Percentiles rank a stretch among this genome's conserved stretches.
Evolutionary conservation across 2,888 invertebrate genomes (phyloP).

Genomic region (Cosmia pyralina): DNA sequence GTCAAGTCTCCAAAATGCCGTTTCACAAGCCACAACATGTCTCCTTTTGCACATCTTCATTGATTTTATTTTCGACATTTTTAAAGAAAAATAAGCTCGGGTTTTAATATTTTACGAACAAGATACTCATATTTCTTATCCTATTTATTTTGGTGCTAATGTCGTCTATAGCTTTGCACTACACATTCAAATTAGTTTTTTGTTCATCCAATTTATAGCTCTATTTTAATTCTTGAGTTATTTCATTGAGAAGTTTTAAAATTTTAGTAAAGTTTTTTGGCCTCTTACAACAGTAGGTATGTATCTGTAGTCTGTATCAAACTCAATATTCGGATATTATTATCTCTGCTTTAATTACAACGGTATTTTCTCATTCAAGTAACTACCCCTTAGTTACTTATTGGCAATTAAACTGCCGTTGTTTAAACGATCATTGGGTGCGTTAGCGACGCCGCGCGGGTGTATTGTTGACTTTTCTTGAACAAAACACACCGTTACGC

Average conservation of each 20-base stretch:
- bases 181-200: slow-evolving; percentile 44
- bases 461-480: slow-evolving; percentile 69
- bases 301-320: not conserved
- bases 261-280: slow-evolving; percentile 3
- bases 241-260: slow-evolving; percentile 36
- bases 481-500: slow-evolving; percentile 80
- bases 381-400: no score
- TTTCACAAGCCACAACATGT: slow-evolving; percentile 61
- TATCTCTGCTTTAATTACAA: not conserved
- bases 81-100: slow-evolving; percentile 38
- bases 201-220: slow-evolving; percentile 46
- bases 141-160: slow-evolving; percentile 18
- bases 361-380: slow-evolving; percentile 20
- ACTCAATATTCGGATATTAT: not conserved
- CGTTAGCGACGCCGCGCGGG: slow-evolving; percentile 48
- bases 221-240: slow-evolving; percentile 32
- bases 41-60: slow-evolving; percentile 61
- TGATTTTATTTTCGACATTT: slow-evolving; percentile 53
- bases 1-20: slow-evolving; percentile 76
- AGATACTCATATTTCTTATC: slow-evolving; percentile 4
- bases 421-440: slow-evolving; percentile 56
- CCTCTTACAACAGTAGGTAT: slow-evolving; percentile 2
- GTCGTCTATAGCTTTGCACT: slow-evolving; percentile 30
- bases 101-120: slow-evolving; percentile 20
- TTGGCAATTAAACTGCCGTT: slow-evolving; percentile 58